Evolutionary conservation across 1,140 invertebrate genomes (phyloP).

Genomic region (Listronotus oregonensis): DNA sequence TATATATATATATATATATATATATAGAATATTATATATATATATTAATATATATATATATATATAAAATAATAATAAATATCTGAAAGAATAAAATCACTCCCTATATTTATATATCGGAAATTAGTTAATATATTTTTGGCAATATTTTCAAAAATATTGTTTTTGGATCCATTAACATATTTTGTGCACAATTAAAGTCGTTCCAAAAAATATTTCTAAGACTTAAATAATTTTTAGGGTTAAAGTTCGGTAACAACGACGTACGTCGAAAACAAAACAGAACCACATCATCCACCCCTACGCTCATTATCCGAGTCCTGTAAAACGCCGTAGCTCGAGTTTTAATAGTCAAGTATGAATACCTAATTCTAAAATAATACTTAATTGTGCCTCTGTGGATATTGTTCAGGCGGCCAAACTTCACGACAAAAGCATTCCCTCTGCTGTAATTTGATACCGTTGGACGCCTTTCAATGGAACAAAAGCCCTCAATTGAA

Average conservation of each 20-base stretch:
- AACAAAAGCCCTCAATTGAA: conserved; percentile 36
- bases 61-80: too few species aligned
- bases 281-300: conserved; percentile 22
- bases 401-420: conserved; percentile 31
- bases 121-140: too few species aligned
- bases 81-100: too few species aligned
- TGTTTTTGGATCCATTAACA: too few species aligned
- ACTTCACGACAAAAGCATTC: conserved; percentile 32
- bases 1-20: too few species aligned
- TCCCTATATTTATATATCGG: too few species aligned
- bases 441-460: conserved; percentile 37
- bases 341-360: conserved; percentile 32
- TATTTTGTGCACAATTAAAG: too few species aligned
- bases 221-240: too few species aligned
- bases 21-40: too few species aligned
- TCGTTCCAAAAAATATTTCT: too few species aligned
- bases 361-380: conserved; percentile 36
- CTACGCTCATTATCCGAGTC: conserved; percentile 21
- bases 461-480: conserved; percentile 34
- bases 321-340: conserved; percentile 25
- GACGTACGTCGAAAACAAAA: conserved; percentile 25
- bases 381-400: conserved; percentile 31
- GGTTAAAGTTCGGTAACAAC: conserved; percentile 18
- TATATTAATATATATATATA: too few species aligned
- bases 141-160: too few species aligned